Conservation (phyloP, 2,797 vertebrate genomes). For the Periophthalmus magnuspinnatus region DNA sequence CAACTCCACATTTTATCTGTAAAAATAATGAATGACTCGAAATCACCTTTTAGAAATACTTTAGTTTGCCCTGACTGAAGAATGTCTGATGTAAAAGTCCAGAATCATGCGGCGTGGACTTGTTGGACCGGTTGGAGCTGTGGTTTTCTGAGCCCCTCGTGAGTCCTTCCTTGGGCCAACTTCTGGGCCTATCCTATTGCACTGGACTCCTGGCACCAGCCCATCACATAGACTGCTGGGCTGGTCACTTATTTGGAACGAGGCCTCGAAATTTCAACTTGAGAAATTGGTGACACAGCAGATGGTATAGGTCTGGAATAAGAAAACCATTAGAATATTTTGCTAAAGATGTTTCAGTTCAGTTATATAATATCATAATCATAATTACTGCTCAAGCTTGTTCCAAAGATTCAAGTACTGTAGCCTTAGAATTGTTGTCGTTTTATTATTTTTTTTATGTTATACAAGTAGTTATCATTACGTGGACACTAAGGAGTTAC, state of each 20-base stretch:
- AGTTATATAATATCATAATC: neutral
- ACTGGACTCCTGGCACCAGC: constrained; percentile 58
- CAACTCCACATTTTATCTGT: constrained; percentile 25
- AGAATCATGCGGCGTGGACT: constrained; percentile 25
- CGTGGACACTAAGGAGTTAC: too few relatives aligned
- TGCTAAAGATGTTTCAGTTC: neutral
- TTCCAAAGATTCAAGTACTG: neutral
- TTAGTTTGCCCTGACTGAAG: constrained; percentile 15
- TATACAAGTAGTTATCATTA: neutral
- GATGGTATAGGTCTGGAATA: neutral
- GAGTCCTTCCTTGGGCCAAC: constrained; percentile 58
- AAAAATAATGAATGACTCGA: neutral
- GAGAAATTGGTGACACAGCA: neutral
- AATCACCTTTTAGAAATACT: neutral
- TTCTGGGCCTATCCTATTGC: constrained; percentile 68
- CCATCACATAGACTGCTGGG: constrained; percentile 29
- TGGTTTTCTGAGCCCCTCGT: constrained; percentile 52
- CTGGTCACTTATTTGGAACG: constrained; percentile 33
- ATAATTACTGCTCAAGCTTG: neutral
- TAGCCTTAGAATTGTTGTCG: neutral
- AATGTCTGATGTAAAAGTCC: constrained; percentile 36
- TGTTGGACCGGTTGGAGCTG: constrained; percentile 9
- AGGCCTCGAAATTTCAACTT: constrained; percentile 8
- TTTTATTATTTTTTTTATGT: neutral
- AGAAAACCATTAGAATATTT: neutral